Conservation (phyloP, 2,797 vertebrate genomes). For the Euthynnus affinis region DNA sequence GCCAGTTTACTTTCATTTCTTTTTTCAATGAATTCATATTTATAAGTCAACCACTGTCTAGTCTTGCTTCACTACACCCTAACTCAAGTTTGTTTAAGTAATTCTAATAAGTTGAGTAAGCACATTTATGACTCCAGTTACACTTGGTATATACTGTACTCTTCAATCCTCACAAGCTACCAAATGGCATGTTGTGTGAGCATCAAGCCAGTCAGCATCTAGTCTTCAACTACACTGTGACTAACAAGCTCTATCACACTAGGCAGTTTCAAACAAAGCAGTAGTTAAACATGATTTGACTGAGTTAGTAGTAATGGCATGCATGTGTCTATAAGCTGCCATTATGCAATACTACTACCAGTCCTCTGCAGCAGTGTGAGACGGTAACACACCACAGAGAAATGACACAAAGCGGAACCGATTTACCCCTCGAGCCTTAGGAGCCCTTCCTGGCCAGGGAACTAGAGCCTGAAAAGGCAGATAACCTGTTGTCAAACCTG, state of each 20-base stretch:
- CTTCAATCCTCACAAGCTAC: not conserved
- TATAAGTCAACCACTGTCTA: not conserved
- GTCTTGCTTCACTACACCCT: not conserved
- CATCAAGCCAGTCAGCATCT: not conserved
- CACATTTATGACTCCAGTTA: not conserved
- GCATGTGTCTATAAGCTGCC: not conserved
- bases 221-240: not conserved
- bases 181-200: not conserved
- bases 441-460: conserved; percentile 15
- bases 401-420: conserved; percentile 5
- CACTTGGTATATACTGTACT: not conserved
- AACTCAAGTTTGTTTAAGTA: too few species aligned
- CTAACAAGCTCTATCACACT: not conserved
- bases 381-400: not conserved
- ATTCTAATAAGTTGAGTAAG: not conserved
- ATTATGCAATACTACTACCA: not conserved
- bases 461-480: conserved; percentile 21
- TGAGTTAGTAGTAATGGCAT: not conserved
- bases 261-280: not conserved
- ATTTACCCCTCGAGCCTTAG: conserved; percentile 27
- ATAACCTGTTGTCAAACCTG: not conserved
- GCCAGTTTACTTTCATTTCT: not conserved
- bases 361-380: not conserved
- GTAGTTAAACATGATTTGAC: not conserved
- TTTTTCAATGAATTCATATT: too few species aligned